Conservation (phyloP, 1,140 invertebrate species). For the Lepidotrigona ventralis region DNA sequence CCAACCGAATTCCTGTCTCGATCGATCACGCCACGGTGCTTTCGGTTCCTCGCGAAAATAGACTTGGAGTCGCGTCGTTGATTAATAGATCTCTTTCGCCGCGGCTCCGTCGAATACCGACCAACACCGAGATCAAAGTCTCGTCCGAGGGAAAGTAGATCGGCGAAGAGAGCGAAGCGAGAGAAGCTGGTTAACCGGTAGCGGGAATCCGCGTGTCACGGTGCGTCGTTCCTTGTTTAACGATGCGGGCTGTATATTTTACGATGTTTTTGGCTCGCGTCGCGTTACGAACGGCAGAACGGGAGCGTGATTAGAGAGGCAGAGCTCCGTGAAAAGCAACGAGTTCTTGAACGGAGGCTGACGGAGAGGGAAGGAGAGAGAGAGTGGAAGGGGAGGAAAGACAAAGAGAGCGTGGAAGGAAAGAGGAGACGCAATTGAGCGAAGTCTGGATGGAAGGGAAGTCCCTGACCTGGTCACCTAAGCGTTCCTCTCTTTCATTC, state of each 20-base stretch:
- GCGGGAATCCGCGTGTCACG: slow-evolving; percentile 46
- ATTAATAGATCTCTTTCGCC: background rate
- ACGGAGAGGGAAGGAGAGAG: background rate
- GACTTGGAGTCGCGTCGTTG: background rate
- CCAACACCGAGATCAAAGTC: background rate
- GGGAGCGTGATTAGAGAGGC: slow-evolving; percentile 10
- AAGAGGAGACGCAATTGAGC: slow-evolving; percentile 56
- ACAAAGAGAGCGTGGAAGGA: slow-evolving; percentile 12
- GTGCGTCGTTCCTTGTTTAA: slow-evolving; percentile 38
- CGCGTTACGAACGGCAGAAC: background rate
- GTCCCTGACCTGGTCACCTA: slow-evolving; percentile 73
- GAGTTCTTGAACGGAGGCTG: background rate
- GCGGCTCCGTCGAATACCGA: background rate
- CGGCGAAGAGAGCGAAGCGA: background rate
- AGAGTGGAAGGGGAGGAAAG: background rate
- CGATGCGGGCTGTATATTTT: slow-evolving; percentile 39
- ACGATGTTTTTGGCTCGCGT: background rate
- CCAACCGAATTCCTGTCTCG: background rate
- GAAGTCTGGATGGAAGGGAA: slow-evolving; percentile 69
- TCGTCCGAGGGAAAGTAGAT: background rate
- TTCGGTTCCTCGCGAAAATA: background rate
- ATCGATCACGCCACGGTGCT: background rate
- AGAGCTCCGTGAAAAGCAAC: background rate
- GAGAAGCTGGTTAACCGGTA: background rate
- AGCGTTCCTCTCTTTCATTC: slow-evolving; percentile 46